Percentiles rank a stretch among this genome's conserved stretches.
Conservation (phyloP, 2,797 vertebrate genomes). For the Staurois parvus region DNA sequence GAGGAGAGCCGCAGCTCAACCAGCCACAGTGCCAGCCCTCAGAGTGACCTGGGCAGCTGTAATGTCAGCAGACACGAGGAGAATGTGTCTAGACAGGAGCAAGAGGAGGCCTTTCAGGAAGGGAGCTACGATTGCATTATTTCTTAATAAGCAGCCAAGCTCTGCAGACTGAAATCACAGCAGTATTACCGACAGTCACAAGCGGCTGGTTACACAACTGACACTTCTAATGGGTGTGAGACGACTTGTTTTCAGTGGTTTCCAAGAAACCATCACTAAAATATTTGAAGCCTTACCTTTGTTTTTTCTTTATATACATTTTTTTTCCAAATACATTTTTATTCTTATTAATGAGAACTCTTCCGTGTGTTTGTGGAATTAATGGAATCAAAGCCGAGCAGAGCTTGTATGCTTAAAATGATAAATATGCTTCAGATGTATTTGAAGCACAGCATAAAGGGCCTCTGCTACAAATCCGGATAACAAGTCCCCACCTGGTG, state of each 20-base stretch:
- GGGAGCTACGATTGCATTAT: conserved; percentile 91
- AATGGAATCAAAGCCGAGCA: not conserved
- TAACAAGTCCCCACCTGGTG: not conserved
- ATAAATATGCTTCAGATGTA: not conserved
- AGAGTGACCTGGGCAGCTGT: conserved; percentile 74
- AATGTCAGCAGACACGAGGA: conserved; percentile 75
- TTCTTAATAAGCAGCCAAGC: conserved; percentile 77
- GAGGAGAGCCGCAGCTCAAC: conserved; percentile 84
- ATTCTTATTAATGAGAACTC: conserved; percentile 27
- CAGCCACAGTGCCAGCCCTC: conserved; percentile 76
- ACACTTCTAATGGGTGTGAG: conserved; percentile 31
- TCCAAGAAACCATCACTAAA: conserved; percentile 51
- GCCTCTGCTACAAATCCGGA: not conserved
- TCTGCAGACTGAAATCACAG: conserved; percentile 14
- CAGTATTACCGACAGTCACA: conserved; percentile 61
- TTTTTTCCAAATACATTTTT: conserved; percentile 22
- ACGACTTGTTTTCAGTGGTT: conserved; percentile 45
- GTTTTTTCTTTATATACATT: conserved; percentile 21
- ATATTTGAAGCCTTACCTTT: conserved; percentile 54
- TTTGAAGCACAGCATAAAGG: not conserved
- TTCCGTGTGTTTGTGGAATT: not conserved
- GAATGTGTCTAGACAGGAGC: conserved; percentile 76
- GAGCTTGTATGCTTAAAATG: not conserved
- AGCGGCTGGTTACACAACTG: conserved; percentile 48
- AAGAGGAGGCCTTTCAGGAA: conserved; percentile 85